Conservation (phyloP, 1,140 invertebrate genomes). For the Ericerus pela region DNA sequence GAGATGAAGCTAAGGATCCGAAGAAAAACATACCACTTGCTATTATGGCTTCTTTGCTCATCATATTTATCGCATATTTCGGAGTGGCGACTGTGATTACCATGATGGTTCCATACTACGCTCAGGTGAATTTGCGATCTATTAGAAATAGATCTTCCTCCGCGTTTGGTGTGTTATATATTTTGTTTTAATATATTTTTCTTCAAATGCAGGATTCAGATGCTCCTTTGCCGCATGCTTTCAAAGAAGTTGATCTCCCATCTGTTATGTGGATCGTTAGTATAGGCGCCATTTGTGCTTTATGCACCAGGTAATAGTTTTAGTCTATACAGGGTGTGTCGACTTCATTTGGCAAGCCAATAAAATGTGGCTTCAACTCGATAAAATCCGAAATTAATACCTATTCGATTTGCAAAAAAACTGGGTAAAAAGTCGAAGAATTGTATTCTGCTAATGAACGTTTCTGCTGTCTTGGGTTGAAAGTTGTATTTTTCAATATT, state of each 20-base stretch:
- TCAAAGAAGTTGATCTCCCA: slow-evolving; percentile 49
- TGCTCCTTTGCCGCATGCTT: slow-evolving; percentile 69
- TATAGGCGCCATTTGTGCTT: slow-evolving; percentile 38
- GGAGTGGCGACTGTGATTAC: slow-evolving; percentile 74
- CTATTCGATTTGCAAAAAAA: too few species aligned
- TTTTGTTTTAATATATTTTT: not conserved
- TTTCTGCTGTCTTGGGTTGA: too few species aligned
- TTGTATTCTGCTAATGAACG: too few species aligned
- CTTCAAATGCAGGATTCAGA: not conserved
- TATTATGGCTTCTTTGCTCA: slow-evolving; percentile 63
- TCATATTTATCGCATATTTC: slow-evolving; percentile 77
- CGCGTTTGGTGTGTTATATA: not conserved
- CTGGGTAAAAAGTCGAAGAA: too few species aligned
- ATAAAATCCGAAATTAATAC: too few species aligned
- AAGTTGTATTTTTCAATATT: too few species aligned
- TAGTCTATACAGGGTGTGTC: too few species aligned
- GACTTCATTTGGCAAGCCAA: too few species aligned
- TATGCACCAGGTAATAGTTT: slow-evolving; percentile 13
- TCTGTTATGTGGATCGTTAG: slow-evolving; percentile 79
- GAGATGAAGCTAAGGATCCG: slow-evolving; percentile 57
- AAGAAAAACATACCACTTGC: slow-evolving; percentile 77
- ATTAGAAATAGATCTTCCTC: not conserved
- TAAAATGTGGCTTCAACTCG: too few species aligned
- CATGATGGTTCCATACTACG: slow-evolving; percentile 76
- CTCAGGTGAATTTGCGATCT: slow-evolving; percentile 34